Evolutionary conservation across 2,888 invertebrate genomes (phyloP).

Genomic region (Cacoxenus indagator): DNA sequence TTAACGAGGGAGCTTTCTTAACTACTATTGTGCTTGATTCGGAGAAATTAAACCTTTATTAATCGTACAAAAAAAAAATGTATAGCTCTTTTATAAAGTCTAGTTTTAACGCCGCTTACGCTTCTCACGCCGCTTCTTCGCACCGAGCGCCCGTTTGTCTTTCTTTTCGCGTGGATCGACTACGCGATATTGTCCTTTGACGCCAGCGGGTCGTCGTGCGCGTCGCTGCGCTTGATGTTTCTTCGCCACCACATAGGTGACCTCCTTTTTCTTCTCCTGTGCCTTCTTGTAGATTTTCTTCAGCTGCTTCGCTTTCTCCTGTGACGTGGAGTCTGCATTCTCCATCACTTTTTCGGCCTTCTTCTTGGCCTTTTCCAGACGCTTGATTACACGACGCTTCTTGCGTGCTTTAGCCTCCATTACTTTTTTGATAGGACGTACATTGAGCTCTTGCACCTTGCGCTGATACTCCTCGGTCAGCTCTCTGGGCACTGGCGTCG

Average conservation of each 20-base stretch:
- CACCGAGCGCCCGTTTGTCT: conserved; percentile 78
- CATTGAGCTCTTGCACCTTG: conserved; percentile 87
- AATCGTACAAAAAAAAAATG: too few species aligned
- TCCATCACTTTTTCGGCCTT: conserved; percentile 95
- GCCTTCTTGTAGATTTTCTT: conserved; percentile 94
- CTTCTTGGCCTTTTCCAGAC: conserved; percentile 94
- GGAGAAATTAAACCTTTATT: too few species aligned
- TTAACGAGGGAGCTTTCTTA: too few species aligned
- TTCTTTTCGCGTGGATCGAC: conserved; percentile 98
- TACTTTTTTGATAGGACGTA: conserved; percentile 96
- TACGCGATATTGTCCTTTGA: conserved; percentile 93
- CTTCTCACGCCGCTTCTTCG: conserved; percentile 60
- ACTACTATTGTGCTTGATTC: too few species aligned
- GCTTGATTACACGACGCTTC: conserved; percentile 88
- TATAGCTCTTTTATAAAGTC: too few species aligned
- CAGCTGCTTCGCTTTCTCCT: conserved; percentile 94
- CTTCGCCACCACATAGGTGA: conserved; percentile 94
- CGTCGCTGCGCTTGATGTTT: conserved; percentile 85
- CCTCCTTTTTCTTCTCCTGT: conserved; percentile 87
- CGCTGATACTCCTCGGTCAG: conserved; percentile 88
- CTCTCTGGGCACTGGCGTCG: conserved; percentile 87
- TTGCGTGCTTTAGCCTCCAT: conserved; percentile 98
- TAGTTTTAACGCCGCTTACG: conserved; percentile 40
- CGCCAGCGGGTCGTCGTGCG: conserved; percentile 84
- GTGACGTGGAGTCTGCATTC: conserved; percentile 88